Base-by-base conservation (phyloP, 2,888 invertebrate genomes). In the Hyalella azteca region DNA sequence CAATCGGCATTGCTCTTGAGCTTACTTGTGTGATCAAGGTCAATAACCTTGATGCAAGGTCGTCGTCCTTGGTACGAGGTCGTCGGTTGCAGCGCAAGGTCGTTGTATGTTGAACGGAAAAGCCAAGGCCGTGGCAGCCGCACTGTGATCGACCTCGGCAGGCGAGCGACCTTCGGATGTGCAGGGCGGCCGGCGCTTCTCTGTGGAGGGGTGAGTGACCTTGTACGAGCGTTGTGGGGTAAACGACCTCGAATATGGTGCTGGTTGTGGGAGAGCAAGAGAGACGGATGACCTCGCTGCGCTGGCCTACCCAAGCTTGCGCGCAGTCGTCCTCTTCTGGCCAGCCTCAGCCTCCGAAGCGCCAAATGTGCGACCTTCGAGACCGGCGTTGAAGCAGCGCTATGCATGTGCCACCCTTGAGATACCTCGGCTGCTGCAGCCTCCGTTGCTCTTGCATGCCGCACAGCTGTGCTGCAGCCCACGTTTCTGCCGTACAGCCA, bases 41-140 rank as follows among this genome's bases (percentile, higher is more conserved):
- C 40, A 75, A 9, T 75, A 32, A 13, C 75, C 75, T 75, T 75
- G 75, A 45, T 75, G 75, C 75, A 75, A 75, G 75, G 75, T 75
- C 75, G 45, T 45, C 45, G 75, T 45, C 75, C 75, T 75, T 75
- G 75, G 36, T 66, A 19, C 66, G 36, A 66, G 66, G 66, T 66
- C 66, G 66, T 66, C 19, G 22, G 36, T 66, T 66, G 36, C 36
- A 36, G 66, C 36, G 66, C 66, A 66, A 66, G 66, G 66, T 39
- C 66, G 29, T 66, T 39, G 36, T 66, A 66, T 39, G 66, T 66
- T 36, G 19, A 19, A 66, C 29, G 66, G 22, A 36, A 36, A 36
- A 7, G 13, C 29, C 66, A 66, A 66, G 66, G 66, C 66, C 66
- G 4, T 66, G 39, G 66, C 66, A 36, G 32, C 39, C 36, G 36